Percentiles rank a stretch among this genome's conserved stretches.
Conservation (phyloP, 1,140 invertebrate species). For the Drosophila mauritiana region DNA sequence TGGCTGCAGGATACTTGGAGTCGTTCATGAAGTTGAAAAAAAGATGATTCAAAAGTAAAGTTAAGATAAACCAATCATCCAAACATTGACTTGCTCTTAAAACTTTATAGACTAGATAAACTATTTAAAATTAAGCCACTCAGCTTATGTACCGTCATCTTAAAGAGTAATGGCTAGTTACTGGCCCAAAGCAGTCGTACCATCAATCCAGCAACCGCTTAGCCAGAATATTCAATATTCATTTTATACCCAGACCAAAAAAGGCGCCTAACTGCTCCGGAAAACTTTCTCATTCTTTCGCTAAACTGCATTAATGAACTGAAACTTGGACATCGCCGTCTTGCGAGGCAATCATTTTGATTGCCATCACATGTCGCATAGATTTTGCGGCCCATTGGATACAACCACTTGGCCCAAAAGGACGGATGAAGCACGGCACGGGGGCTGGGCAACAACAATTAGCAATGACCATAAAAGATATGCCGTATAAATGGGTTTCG, state of each 20-base stretch:
- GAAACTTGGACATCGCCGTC: conserved; percentile 8
- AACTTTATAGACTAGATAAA: too few species aligned
- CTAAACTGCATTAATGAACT: conserved; percentile 76
- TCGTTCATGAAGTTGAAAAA: not conserved
- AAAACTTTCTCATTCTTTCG: conserved; percentile 64
- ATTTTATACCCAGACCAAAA: conserved; percentile 12
- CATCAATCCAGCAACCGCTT: not conserved
- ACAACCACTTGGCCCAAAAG: conserved; percentile 18
- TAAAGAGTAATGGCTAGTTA: not conserved
- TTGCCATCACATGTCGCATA: conserved; percentile 81
- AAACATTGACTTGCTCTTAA: too few species aligned
- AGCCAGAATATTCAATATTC: conserved; percentile 30
- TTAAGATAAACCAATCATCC: not conserved
- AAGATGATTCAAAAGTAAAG: not conserved
- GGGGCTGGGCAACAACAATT: conserved; percentile 57
- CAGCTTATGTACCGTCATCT: too few species aligned
- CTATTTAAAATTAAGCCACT: not conserved
- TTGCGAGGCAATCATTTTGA: conserved; percentile 64
- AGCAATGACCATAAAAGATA: conserved; percentile 69
- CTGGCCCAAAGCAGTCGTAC: too few species aligned
- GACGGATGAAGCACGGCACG: not conserved
- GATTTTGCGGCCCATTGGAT: conserved; percentile 75
- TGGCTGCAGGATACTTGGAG: not conserved
- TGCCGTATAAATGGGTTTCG: conserved; percentile 52
- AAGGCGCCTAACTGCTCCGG: not conserved